Evolutionary conservation across 2,888 invertebrate genomes (phyloP).

Genomic region (Neoitamus cyanurus): DNA sequence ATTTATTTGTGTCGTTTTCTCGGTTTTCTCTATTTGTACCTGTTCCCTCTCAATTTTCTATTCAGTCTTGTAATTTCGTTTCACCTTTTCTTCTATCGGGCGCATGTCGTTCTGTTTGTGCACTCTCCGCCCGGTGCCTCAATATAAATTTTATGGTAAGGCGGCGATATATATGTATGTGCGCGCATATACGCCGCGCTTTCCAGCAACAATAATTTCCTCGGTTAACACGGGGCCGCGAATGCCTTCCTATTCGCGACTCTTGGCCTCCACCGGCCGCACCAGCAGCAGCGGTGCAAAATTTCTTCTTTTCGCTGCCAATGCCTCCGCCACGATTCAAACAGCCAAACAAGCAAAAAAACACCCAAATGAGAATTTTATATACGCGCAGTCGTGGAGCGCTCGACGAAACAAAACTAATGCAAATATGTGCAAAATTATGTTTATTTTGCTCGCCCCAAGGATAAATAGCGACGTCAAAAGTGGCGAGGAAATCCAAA

Average conservation of each 20-base stretch:
- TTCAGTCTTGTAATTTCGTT: conserved; percentile 40
- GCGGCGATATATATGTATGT: not conserved
- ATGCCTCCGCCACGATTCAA: not conserved
- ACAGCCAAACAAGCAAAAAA: not conserved
- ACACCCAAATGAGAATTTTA: conserved; percentile 11
- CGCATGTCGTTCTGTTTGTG: conserved; percentile 15
- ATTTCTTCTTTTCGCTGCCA: not conserved
- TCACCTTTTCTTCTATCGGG: conserved; percentile 39
- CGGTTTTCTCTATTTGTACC: conserved; percentile 30
- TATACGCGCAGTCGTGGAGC: not conserved
- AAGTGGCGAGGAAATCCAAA: not conserved
- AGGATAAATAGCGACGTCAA: conserved; percentile 35
- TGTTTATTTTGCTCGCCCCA: conserved; percentile 32
- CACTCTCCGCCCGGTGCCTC: not conserved
- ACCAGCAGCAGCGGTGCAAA: not conserved
- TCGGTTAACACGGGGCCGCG: not conserved
- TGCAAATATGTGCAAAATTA: conserved; percentile 41
- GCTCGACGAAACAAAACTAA: not conserved
- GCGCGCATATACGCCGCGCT: conserved; percentile 32
- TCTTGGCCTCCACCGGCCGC: not conserved
- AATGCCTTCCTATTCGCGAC: conserved; percentile 27
- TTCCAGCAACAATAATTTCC: conserved; percentile 39
- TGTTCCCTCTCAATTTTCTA: conserved; percentile 44
- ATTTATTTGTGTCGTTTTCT: conserved; percentile 34
- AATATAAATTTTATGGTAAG: conserved; percentile 43